A percentile compares a stretch with the other conserved stretches of the same genome.
Conservation (phyloP, 2,113 vertebrate species). For the Pedetes capensis region DNA sequence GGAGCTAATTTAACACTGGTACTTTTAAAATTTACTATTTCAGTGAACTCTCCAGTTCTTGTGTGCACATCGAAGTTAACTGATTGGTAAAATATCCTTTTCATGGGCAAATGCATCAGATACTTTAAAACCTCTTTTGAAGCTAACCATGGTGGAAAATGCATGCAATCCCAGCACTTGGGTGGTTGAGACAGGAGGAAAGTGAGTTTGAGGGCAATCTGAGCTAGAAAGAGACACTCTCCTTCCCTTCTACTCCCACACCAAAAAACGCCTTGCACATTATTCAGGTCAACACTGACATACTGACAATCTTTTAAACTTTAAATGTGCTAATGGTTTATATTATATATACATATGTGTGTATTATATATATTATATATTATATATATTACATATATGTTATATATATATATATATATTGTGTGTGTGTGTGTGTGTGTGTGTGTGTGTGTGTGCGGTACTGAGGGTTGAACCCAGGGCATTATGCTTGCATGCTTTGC, state of each 20-base stretch:
- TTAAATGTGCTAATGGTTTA: background rate
- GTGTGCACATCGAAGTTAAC: background rate
- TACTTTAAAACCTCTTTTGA: background rate
- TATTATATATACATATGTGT: too few species aligned
- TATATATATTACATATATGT: too few species aligned
- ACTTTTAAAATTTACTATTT: background rate
- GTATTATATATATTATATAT: too few species aligned
- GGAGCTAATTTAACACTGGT: background rate
- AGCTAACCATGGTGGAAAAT: too few species aligned
- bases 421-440: too few species aligned
- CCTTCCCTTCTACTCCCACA: background rate
- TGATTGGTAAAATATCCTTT: background rate
- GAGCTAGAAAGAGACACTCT: background rate
- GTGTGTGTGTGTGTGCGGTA: too few species aligned
- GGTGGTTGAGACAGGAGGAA: too few species aligned
- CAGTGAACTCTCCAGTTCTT: background rate
- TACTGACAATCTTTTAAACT: background rate
- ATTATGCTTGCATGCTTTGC: too few species aligned
- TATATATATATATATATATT: too few species aligned
- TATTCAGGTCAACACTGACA: background rate
- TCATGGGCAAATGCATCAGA: background rate
- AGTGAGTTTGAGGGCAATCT: background rate
- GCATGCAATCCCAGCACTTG: too few species aligned
- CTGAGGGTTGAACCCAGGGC: too few species aligned
- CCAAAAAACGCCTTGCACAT: background rate